Percentiles rank a stretch among this genome's conserved stretches.
These are phyloP conservation scores for Ctenicera cuprea DNA, from an alignment of 2,888 invertebrate species.

Conservation along the genomic window DNA sequence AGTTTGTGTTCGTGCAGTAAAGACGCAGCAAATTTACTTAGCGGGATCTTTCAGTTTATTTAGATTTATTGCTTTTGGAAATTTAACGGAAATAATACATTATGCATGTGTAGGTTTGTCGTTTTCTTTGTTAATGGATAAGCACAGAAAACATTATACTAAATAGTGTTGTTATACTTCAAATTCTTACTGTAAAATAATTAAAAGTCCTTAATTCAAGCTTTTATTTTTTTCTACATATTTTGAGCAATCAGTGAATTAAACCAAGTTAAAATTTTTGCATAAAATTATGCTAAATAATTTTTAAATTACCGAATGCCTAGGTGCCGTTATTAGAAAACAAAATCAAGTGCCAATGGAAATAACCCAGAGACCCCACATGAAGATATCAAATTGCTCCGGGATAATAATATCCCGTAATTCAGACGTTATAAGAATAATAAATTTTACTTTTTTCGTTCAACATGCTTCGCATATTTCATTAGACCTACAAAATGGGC, in stretches of 20 bases:
- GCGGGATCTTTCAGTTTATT: constrained; percentile 8
- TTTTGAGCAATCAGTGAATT: no score
- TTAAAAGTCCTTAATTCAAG: no score
- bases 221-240: no score
- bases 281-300: no score
- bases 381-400: neutral
- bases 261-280: no score
- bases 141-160: no score
- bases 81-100: neutral
- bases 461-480: neutral
- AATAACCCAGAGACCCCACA: neutral
- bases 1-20: neutral
- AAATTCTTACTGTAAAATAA: no score
- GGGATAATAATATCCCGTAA: neutral
- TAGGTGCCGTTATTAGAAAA: no score
- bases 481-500: neutral
- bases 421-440: constrained; percentile 12
- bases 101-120: no score
- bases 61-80: constrained; percentile 1
- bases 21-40: constrained; percentile 13
- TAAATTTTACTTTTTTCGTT: neutral
- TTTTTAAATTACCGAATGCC: no score
- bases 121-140: no score
- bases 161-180: no score
- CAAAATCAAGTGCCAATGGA: neutral